phyloP scores from a whole-genome alignment of 2,888 invertebrate species.

The Cephus pulcher region DNA sequence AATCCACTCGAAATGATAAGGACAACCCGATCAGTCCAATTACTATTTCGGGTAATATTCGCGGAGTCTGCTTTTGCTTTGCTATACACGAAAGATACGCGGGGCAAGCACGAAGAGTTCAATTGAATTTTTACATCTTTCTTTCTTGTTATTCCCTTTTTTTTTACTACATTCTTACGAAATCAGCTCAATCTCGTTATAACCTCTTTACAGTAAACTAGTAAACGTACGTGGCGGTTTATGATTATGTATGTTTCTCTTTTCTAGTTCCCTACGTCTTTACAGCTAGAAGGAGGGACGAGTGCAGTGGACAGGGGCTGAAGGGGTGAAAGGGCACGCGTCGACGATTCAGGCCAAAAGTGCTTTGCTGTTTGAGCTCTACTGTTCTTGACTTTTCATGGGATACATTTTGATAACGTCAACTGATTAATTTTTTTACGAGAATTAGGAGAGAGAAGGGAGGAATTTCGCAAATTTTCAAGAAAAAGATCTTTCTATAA shows the following conservation, averaged over 20 bases:
- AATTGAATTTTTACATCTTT: not conserved
- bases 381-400: not conserved
- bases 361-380: not conserved
- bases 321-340: slow-evolving; percentile 19
- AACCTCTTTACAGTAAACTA: slow-evolving; percentile 31
- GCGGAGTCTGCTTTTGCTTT: not conserved
- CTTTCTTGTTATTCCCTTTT: slow-evolving; percentile 27
- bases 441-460: not conserved
- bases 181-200: slow-evolving; percentile 48
- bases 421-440: not conserved
- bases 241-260: not conserved
- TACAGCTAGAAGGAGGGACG: slow-evolving; percentile 31
- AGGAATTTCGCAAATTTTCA: slow-evolving; percentile 45
- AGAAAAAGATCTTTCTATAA: slow-evolving; percentile 48
- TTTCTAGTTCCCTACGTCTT: slow-evolving; percentile 28
- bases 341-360: slow-evolving; percentile 26
- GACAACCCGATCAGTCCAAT: not conserved
- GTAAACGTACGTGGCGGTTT: not conserved
- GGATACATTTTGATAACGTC: not conserved
- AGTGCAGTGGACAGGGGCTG: slow-evolving; percentile 15
- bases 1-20: not conserved
- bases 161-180: slow-evolving; percentile 7
- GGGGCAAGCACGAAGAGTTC: not conserved
- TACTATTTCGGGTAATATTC: not conserved
- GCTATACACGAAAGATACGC: not conserved